phyloP scores from a whole-genome alignment of 2,797 vertebrate species.

The Nyctalus aviator region DNA sequence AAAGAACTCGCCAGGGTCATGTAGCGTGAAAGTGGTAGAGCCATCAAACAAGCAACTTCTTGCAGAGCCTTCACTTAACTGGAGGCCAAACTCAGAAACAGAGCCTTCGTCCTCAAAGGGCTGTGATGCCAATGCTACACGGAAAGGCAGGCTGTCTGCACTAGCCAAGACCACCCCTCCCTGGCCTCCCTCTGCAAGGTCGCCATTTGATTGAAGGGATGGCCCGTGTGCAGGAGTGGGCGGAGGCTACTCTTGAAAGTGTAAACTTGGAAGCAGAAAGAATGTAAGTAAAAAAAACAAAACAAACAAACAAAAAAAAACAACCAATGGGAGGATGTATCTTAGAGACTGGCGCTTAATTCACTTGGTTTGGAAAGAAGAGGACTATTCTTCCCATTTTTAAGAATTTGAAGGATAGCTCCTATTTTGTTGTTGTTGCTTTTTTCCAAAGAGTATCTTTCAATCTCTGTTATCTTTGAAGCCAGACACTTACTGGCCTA shows the following conservation, averaged over 20 bases:
- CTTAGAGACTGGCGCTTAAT: not conserved
- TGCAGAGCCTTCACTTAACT: too few relatives aligned
- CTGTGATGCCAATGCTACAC: fast-evolving
- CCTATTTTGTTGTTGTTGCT: not conserved
- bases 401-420: not conserved
- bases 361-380: not conserved
- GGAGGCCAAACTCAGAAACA: too few relatives aligned
- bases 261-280: fast-evolving
- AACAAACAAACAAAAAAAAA: not conserved
- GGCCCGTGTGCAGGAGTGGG: not conserved
- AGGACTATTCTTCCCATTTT: not conserved
- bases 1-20: too few relatives aligned
- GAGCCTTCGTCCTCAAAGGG: not conserved
- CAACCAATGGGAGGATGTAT: not conserved
- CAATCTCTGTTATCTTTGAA: not conserved
- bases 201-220: not conserved
- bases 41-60: fast-evolving
- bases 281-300: not conserved
- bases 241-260: fast-evolving
- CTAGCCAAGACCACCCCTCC: fast-evolving
- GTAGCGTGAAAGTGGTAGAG: not conserved
- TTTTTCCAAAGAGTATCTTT: not conserved
- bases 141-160: fast-evolving
- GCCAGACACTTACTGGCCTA: not conserved
- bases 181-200: too few relatives aligned